Evolutionary conservation across 2,888 invertebrate genomes (phyloP).

Genomic region (Drosophila kanekoi): DNA sequence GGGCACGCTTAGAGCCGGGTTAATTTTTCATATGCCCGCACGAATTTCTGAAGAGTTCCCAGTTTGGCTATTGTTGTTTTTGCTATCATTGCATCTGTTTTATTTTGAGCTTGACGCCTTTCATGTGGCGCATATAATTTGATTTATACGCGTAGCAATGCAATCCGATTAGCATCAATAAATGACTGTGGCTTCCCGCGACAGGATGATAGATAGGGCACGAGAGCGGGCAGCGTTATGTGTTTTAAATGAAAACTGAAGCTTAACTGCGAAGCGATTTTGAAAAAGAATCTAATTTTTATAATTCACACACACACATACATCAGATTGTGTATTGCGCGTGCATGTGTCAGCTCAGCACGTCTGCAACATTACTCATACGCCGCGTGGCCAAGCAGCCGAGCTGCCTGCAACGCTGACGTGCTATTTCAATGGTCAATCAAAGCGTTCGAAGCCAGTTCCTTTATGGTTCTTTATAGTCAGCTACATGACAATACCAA

Average conservation of each 20-base stretch:
- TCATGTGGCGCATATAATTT: slow-evolving; percentile 15
- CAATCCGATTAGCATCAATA: slow-evolving; percentile 42
- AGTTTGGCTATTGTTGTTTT: slow-evolving; percentile 26
- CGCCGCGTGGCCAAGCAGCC: slow-evolving; percentile 53
- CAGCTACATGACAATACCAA: slow-evolving; percentile 64
- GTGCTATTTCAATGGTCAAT: slow-evolving; percentile 79
- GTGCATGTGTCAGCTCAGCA: slow-evolving; percentile 45
- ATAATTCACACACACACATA: slow-evolving; percentile 13
- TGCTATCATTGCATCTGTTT: slow-evolving; percentile 24
- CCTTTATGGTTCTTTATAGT: slow-evolving; percentile 47
- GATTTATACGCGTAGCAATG: slow-evolving; percentile 46
- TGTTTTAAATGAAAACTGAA: slow-evolving; percentile 1
- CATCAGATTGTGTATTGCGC: background rate
- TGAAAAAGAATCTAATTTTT: background rate
- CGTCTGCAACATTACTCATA: slow-evolving; percentile 69
- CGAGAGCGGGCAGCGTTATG: background rate
- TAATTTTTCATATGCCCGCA: slow-evolving; percentile 70
- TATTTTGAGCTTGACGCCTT: slow-evolving; percentile 35
- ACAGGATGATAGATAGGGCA: background rate
- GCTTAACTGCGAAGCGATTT: background rate
- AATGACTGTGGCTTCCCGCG: slow-evolving; percentile 14
- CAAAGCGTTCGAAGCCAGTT: slow-evolving; percentile 61
- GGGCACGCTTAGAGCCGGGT: slow-evolving; percentile 65
- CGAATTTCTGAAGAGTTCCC: slow-evolving; percentile 50
- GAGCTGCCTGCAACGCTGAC: slow-evolving; percentile 45